phyloP scores from a whole-genome alignment of 2,113 vertebrate species.

The Ariopsis seemanni region DNA sequence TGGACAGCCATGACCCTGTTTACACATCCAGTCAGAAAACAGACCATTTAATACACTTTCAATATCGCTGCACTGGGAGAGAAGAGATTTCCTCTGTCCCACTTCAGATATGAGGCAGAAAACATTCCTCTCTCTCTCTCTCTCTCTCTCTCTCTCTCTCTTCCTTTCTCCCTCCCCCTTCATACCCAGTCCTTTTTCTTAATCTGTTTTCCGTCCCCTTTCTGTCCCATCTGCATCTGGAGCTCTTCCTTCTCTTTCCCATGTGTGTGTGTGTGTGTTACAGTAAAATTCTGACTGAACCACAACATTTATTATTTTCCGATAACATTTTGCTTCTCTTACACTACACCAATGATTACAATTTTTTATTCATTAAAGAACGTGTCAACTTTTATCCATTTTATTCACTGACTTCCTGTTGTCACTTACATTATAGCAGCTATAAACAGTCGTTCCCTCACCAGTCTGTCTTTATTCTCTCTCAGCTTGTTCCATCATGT shows the following conservation, averaged over 20 bases:
- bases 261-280: not conserved
- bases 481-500: too few relatives aligned
- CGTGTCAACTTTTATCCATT: not conserved
- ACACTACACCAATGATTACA: not conserved
- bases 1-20: not conserved
- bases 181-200: not conserved
- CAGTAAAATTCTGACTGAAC: not conserved
- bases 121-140: not conserved
- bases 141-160: not conserved
- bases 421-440: too few relatives aligned
- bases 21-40: not conserved
- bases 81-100: slow-evolving; percentile 4
- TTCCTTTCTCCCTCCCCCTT: not conserved
- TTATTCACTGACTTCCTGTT: not conserved
- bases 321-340: not conserved
- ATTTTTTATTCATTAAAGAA: too few relatives aligned
- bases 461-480: too few relatives aligned
- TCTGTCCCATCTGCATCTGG: not conserved
- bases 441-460: too few relatives aligned
- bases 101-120: not conserved
- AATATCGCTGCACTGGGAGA: not conserved
- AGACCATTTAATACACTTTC: not conserved
- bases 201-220: slow-evolving; percentile 20
- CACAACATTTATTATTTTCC: not conserved
- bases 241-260: not conserved